Base-by-base conservation (phyloP, 2,888 invertebrate genomes). In the Coelogynopora nodosa region DNA sequence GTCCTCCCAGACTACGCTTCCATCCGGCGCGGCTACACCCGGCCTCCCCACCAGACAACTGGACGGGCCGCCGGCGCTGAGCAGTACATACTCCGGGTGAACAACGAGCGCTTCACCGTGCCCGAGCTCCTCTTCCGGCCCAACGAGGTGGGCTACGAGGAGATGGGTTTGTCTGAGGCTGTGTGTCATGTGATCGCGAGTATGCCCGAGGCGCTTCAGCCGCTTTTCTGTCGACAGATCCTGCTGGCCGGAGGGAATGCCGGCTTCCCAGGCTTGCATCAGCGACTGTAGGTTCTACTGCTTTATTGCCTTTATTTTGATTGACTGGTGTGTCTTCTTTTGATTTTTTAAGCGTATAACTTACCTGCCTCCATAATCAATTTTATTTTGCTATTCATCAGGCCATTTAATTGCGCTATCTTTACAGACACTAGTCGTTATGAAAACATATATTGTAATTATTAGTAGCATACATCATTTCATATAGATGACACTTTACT, bases 101-200 rank as follows among this genome's bases (percentile, higher is more conserved):
- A 95, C 92, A 97, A 97, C 90, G 99, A 99, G 92, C 93, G 98
- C 83, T 98, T 99, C 91, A 94, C 95, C 0, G 95, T 98, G 82
- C 98, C 99, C 0, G 99, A 99, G 92, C 93, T 98, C 0, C 92
- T 99, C 0, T 98, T 99, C 91, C 94, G 95, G 90, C 99, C 99
- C 0, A 95, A 96, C 0, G 97, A 98, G 91, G 95, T 98, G 67
- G 97, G 97, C 0, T 95, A 99, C 88, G 94, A 94, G 86, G 93
- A 94, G 92, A 96, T 97, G 94, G 99, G 99, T 0, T 94, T 99
- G 88, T 94, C 96, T 0, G 97, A 98, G 93, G 95, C 96, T 0
- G 2, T 30, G 5, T 26, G 87, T 30, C 86, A 30, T 67, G 27
- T 86, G 10, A 5, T 87, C 0, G 67, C 67, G 5, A 87, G 86